A percentile compares a stretch with the other conserved stretches of the same genome.
Conservation (phyloP, 2,113 vertebrate species). For the Otus sunia region DNA sequence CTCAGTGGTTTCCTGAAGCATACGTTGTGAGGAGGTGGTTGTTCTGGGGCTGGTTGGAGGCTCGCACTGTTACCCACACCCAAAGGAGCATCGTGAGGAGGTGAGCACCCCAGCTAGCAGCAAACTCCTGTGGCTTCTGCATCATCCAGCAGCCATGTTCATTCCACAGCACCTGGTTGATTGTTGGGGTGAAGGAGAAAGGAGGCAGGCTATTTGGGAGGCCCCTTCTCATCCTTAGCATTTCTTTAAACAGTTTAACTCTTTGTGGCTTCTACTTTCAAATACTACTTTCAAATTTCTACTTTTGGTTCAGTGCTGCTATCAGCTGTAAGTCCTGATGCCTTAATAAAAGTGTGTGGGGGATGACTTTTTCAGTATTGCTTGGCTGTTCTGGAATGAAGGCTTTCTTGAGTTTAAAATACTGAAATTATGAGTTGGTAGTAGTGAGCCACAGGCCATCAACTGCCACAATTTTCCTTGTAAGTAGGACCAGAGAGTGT, state of each 20-base stretch:
- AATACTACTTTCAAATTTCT: not conserved
- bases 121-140: not conserved
- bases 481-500: not conserved
- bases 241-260: not conserved
- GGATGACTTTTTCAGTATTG: not conserved
- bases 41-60: not conserved
- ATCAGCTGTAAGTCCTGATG: not conserved
- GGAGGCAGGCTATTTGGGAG: not conserved
- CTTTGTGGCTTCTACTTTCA: not conserved
- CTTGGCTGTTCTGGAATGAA: not conserved
- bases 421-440: not conserved
- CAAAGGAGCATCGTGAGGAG: not conserved
- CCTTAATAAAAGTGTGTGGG: not conserved
- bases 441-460: not conserved
- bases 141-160: rapidly evolving
- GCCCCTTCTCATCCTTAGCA: not conserved
- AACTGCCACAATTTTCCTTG: not conserved
- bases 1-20: not conserved
- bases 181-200: rapidly evolving
- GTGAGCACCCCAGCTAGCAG: not conserved
- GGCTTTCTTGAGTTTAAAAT: too few species aligned
- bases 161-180: not conserved
- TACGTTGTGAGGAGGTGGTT: not conserved
- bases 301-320: not conserved
- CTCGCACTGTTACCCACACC: rapidly evolving